Conservation (phyloP, 2,888 invertebrate genomes). For the Nymphalis polychloros region DNA sequence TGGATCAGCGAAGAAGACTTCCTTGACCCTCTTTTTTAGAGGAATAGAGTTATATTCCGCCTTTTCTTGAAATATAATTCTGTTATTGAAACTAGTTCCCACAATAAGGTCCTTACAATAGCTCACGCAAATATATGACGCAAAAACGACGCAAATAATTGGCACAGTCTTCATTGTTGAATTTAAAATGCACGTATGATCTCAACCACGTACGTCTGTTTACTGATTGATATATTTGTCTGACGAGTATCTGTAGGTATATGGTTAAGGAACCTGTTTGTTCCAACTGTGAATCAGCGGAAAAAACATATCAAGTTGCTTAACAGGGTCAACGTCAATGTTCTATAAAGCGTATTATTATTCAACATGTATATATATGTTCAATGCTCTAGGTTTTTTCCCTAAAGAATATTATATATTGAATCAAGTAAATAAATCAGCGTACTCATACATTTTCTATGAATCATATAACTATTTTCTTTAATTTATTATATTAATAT, state of each 20-base stretch:
- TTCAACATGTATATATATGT: constrained; percentile 10
- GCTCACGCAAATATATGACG: constrained; percentile 57
- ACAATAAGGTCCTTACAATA: constrained; percentile 72
- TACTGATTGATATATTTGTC: constrained; percentile 51
- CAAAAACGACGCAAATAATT: constrained; percentile 55
- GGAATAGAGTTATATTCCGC: constrained; percentile 73
- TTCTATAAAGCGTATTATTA: constrained; percentile 5
- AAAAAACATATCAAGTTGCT: constrained; percentile 51
- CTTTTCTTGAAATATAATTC: constrained; percentile 68
- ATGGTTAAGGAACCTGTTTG: constrained; percentile 51
- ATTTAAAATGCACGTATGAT: constrained; percentile 46
- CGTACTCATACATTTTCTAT: too few relatives aligned
- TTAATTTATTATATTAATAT: too few relatives aligned
- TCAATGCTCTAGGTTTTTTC: background rate
- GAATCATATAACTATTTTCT: too few relatives aligned
- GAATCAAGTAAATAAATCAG: too few relatives aligned
- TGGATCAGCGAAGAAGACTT: constrained; percentile 71
- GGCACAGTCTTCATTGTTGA: constrained; percentile 62
- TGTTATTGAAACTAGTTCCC: constrained; percentile 70
- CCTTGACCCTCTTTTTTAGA: constrained; percentile 74
- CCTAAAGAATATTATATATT: background rate
- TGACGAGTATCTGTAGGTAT: constrained; percentile 20
- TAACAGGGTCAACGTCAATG: constrained; percentile 29
- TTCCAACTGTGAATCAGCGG: constrained; percentile 52
- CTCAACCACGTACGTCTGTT: constrained; percentile 51